Base-by-base conservation (phyloP, 2,888 invertebrate species). In the Lissonota sp. region DNA sequence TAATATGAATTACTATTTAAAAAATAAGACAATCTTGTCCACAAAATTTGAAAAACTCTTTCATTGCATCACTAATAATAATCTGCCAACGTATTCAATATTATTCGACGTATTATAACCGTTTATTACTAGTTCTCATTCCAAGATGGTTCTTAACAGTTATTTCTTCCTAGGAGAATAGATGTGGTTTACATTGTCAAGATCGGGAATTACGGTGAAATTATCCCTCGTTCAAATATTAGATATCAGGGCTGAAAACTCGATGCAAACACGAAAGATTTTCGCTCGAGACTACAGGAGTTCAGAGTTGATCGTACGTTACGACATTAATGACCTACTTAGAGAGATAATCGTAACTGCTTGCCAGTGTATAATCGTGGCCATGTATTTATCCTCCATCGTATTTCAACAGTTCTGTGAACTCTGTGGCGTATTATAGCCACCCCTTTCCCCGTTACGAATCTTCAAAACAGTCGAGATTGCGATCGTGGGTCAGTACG, bases 351-450 rank as follows among this genome's bases (percentile, higher is more conserved):
- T 40, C 57, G 42, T 16, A 64, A 76, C 70, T 26, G 75, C 60
- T 76, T 80, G 75, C 57, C 71, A 72, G 57, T 72, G 62, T 76
- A 76, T 26, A 26, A 55, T 67, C 46, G 12, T 7, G 63, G 55
- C 67, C 53, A 55, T 63, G 58, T 40, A 62, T 63, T 44, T 55
- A 46, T 16, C 63, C 60, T 46, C 62, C 55, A 69, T 63, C 63
- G 76, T 69, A 70, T 70, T 60, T 69, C 76, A 76, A 53, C 69
- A 39, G 62, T 70, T 46, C 55, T 57, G 46, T 63, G 40, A 62
- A 69, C 69, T 55, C 55, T 46, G 42, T 16, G n/a, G 53, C 51
- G 55, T 62, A 62, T 69, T 53, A 63, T 63, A 44, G 16, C 39
- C 40, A 8, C n/a, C n/a, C 51, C n/a, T 37, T 12, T 44, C 4